Evolutionary conservation across 1,140 invertebrate genomes (phyloP).

Genomic region (Leptonema lineaticorne): DNA sequence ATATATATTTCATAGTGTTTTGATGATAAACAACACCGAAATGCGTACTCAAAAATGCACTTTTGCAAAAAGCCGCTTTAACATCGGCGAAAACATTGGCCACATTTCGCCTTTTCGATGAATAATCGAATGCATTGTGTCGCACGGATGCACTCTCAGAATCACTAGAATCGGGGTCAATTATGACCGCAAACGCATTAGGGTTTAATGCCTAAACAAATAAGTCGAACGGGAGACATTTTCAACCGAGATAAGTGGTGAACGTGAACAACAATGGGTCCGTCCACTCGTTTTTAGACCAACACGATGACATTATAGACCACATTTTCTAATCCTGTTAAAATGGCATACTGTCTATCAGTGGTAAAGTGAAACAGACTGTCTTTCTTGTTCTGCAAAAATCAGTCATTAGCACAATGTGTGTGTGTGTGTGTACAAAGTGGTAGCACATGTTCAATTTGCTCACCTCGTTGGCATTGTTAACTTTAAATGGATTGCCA

Average conservation of each 20-base stretch:
- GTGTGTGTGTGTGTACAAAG: no score
- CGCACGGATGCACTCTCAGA: neutral
- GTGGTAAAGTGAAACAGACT: neutral
- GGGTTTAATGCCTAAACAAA: slow-evolving; percentile 1
- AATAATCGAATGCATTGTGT: neutral
- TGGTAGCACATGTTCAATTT: no score
- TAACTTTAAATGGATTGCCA: no score
- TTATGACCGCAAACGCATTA: slow-evolving; percentile 1
- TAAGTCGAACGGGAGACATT: neutral
- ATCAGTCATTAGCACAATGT: no score
- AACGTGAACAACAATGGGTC: neutral
- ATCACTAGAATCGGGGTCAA: slow-evolving; percentile 11
- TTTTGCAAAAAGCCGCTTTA: no score
- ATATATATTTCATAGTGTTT: no score
- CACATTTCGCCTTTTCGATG: neutral
- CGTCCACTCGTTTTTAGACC: neutral
- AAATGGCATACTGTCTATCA: neutral
- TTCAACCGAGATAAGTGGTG: neutral
- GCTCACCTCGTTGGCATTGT: no score
- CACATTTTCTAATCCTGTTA: neutral
- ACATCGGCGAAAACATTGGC: no score
- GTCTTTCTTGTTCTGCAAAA: neutral
- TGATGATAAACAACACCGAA: no score
- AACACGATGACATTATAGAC: neutral
- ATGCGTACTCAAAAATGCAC: no score